Percentiles rank a stretch among this genome's conserved stretches.
These are phyloP conservation scores for Arbacia lixula DNA, from an alignment of 53 echinoderm and acorn worm genomes.

Conservation along the genomic window DNA sequence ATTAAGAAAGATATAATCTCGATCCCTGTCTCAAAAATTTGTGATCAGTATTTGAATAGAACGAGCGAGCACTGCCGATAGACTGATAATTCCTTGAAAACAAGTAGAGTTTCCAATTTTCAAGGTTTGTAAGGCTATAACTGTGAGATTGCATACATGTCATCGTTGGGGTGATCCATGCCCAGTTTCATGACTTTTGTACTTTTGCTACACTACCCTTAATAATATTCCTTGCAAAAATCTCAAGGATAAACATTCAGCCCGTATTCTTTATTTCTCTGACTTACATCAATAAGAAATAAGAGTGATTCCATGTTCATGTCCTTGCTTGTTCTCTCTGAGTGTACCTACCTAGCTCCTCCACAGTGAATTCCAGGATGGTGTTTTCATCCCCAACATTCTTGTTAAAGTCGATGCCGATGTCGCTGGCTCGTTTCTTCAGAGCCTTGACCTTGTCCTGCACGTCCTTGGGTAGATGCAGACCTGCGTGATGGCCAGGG, in stretches of 20 bases:
- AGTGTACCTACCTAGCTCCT: constrained; percentile 79
- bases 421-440: constrained; percentile 94
- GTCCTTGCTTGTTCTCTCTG: too few relatives aligned
- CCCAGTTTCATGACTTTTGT: not conserved
- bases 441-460: constrained; percentile 93
- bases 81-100: too few relatives aligned
- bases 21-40: not conserved
- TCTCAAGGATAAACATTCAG: too few relatives aligned
- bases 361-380: constrained; percentile 80
- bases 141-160: too few relatives aligned
- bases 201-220: not conserved
- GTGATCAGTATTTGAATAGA: not conserved
- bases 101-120: too few relatives aligned
- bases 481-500: constrained; percentile 57
- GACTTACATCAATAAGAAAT: too few relatives aligned
- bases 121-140: too few relatives aligned
- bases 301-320: too few relatives aligned
- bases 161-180: not conserved
- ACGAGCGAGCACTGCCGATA: too few relatives aligned
- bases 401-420: constrained; percentile 98
- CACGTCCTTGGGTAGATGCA: constrained; percentile 90
- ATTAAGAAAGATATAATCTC: not conserved
- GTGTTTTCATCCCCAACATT: constrained; percentile 98
- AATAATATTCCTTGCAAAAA: not conserved
- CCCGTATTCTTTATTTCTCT: too few relatives aligned